These are phyloP conservation scores for Dallia pectoralis DNA, from an alignment of 2,797 vertebrate genomes.

Conservation along the genomic window DNA sequence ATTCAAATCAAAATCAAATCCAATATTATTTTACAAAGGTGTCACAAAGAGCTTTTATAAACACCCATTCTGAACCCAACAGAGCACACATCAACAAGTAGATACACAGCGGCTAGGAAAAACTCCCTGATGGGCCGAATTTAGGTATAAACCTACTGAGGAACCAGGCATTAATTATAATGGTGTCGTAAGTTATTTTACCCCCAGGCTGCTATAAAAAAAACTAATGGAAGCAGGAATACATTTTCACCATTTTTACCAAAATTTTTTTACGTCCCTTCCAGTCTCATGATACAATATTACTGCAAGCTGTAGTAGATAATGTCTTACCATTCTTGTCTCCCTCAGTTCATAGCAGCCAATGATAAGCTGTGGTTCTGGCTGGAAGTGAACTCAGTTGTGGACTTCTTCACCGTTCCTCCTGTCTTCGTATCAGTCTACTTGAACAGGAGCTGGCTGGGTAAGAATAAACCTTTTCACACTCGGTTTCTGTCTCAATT, in stretches of 20 bases:
- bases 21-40: too few relatives aligned
- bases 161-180: too few relatives aligned
- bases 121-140: too few relatives aligned
- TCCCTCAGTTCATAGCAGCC: constrained; percentile 91
- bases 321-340: not conserved
- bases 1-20: too few relatives aligned
- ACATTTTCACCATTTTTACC: not conserved
- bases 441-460: constrained; percentile 97
- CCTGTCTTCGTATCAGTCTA: constrained; percentile 98
- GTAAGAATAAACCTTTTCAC: constrained; percentile 73
- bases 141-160: too few relatives aligned
- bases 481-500: not conserved
- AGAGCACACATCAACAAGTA: too few relatives aligned
- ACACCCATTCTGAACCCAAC: too few relatives aligned
- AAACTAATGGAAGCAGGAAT: not conserved
- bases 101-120: too few relatives aligned
- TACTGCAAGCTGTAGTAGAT: not conserved
- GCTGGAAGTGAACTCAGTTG: constrained; percentile 97
- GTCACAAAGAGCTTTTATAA: too few relatives aligned
- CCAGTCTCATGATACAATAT: not conserved
- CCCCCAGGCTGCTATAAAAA: not conserved
- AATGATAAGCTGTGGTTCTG: constrained; percentile 99
- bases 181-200: not conserved
- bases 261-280: not conserved
- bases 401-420: constrained; percentile 98